Conservation (phyloP, 2,797 vertebrate species). For the Melanogrammus aeglefinus region DNA sequence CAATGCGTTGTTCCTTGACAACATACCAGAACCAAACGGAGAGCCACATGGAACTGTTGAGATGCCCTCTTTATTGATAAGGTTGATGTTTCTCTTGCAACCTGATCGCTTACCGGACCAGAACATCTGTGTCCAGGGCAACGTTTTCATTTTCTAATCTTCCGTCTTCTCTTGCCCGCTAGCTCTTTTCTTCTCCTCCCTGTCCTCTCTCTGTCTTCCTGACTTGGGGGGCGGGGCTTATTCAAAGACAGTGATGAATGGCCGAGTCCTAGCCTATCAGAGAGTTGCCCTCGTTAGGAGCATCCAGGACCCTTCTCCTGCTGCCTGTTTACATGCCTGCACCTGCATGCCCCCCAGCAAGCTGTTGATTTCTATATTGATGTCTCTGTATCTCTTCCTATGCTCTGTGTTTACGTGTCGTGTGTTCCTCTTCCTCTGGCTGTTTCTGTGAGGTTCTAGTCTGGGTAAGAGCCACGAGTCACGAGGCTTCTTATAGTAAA, state of each 20-base stretch:
- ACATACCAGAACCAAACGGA: background rate
- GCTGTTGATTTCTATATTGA: conserved; percentile 57
- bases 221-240: conserved; percentile 52
- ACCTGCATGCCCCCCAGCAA: conserved; percentile 75
- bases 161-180: conserved; percentile 47
- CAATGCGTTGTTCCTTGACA: background rate
- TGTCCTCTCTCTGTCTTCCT: conserved; percentile 52
- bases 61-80: conserved; percentile 51
- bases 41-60: conserved; percentile 37
- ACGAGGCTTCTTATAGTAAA: conserved; percentile 47
- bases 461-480: conserved; percentile 9
- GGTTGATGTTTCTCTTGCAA: conserved; percentile 17
- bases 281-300: conserved; percentile 58
- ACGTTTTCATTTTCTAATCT: conserved; percentile 32
- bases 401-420: conserved; percentile 27
- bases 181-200: conserved; percentile 43
- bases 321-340: conserved; percentile 80
- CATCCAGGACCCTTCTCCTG: conserved; percentile 67
- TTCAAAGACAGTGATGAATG: conserved; percentile 52
- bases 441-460: conserved; percentile 39
- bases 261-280: conserved; percentile 57
- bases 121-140: conserved; percentile 41
- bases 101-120: conserved; percentile 53
- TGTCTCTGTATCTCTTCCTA: conserved; percentile 62
- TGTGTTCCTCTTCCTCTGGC: conserved; percentile 28